These are phyloP conservation scores for Pao palembangensis DNA, from an alignment of 2,113 vertebrate species.

Conservation along the genomic window DNA sequence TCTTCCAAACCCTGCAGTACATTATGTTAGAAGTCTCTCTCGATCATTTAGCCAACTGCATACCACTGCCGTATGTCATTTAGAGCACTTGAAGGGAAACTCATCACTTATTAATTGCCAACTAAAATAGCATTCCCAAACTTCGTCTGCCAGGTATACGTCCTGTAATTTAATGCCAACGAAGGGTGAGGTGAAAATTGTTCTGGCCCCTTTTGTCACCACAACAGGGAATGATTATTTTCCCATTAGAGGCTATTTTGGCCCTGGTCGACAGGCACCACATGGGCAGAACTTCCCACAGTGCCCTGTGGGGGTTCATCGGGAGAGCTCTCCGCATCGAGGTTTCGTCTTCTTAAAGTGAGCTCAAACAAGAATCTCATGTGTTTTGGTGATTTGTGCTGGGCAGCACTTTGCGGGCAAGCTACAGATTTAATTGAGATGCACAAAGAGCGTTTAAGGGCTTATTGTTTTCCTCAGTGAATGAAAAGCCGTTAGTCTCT, in stretches of 20 bases:
- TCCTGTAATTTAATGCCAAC: slow-evolving; percentile 25
- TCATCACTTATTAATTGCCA: slow-evolving; percentile 21
- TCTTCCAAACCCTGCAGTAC: slow-evolving; percentile 1
- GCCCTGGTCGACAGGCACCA: slow-evolving; percentile 10
- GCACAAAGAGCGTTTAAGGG: slow-evolving; percentile 28
- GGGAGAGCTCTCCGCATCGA: slow-evolving; percentile 29
- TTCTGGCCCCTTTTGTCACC: slow-evolving; percentile 16
- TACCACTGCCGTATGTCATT: background rate
- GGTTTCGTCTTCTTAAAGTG: slow-evolving; percentile 31
- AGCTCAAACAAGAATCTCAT: slow-evolving; percentile 40
- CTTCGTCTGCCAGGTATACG: slow-evolving; percentile 46
- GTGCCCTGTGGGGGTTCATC: slow-evolving; percentile 42
- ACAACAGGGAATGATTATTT: slow-evolving; percentile 68
- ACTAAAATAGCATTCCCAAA: slow-evolving; percentile 30
- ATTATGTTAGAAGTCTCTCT: slow-evolving; percentile 37
- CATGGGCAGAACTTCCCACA: slow-evolving; percentile 38
- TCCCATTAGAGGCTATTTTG: slow-evolving; percentile 57
- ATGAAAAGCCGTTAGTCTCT: slow-evolving; percentile 63
- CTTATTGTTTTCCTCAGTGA: slow-evolving; percentile 61
- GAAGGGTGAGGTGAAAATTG: slow-evolving; percentile 30
- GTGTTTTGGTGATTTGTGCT: slow-evolving; percentile 30
- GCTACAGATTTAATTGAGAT: slow-evolving; percentile 55
- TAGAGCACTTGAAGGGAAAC: slow-evolving; percentile 25
- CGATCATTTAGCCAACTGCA: background rate
- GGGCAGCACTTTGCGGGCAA: slow-evolving; percentile 37